Evolutionary conservation across 2,888 invertebrate species (phyloP).

Genomic region (Andrena dorsata): DNA sequence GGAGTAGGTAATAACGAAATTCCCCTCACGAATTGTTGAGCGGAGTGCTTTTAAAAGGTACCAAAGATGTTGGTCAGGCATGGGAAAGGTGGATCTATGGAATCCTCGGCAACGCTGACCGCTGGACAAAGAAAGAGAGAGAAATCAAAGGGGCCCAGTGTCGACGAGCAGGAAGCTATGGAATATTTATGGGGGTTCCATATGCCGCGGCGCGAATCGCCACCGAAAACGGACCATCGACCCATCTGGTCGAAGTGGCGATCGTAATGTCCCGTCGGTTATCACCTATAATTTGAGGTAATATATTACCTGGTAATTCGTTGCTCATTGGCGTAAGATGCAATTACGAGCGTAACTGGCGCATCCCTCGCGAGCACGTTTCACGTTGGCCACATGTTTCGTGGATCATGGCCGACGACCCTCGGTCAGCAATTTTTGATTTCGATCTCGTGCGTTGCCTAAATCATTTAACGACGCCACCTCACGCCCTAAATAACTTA

Average conservation of each 20-base stretch:
- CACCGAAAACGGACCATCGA: conserved; percentile 77
- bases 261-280: conserved; percentile 82
- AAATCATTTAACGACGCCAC: conserved; percentile 70
- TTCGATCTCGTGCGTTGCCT: conserved; percentile 65
- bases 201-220: conserved; percentile 77
- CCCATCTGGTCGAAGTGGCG: conserved; percentile 83
- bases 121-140: conserved; percentile 5
- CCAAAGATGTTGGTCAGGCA: neutral
- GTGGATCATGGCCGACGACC: conserved; percentile 53
- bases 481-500: conserved; percentile 64
- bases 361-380: conserved; percentile 67
- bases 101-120: conserved; percentile 15
- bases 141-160: conserved; percentile 30
- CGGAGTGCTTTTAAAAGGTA: neutral
- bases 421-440: conserved; percentile 67
- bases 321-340: conserved; percentile 82
- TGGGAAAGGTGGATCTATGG: neutral
- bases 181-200: conserved; percentile 81
- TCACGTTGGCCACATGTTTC: conserved; percentile 79
- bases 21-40: neutral
- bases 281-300: conserved; percentile 84
- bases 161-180: conserved; percentile 59
- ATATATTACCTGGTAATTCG: conserved; percentile 84
- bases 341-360: conserved; percentile 80
- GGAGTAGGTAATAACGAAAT: neutral